Percentiles rank a stretch among this genome's conserved stretches.
phyloP scores from a whole-genome alignment of 1,140 invertebrate species.

The Macrosteles quadrilineatus region DNA sequence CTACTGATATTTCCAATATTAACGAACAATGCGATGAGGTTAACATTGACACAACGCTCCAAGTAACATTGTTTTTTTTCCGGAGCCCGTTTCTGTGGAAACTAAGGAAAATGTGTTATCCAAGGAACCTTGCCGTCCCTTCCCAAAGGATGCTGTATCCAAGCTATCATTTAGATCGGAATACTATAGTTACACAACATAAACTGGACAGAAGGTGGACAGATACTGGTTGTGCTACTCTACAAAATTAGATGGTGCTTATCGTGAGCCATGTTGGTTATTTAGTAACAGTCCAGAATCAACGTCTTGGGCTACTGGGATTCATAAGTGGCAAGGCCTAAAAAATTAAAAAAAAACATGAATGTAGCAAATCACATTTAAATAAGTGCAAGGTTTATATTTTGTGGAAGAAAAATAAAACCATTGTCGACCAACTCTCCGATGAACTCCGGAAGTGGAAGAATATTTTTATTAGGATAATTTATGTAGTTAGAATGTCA shows the following conservation, averaged over 20 bases:
- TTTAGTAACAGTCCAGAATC: neutral
- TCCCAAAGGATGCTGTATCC: too few relatives aligned
- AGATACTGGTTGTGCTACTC: slow-evolving; percentile 4
- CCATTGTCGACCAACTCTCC: neutral
- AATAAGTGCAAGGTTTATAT: neutral
- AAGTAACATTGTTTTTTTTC: too few relatives aligned
- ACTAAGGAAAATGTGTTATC: too few relatives aligned
- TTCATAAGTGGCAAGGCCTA: neutral
- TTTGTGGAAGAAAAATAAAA: neutral
- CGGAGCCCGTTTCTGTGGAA: too few relatives aligned
- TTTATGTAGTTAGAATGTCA: neutral
- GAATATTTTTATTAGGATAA: neutral
- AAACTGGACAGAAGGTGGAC: neutral
- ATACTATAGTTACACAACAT: neutral
- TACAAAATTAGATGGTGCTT: neutral
- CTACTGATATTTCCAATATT: too few relatives aligned
- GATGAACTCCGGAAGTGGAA: neutral
- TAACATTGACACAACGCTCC: too few relatives aligned
- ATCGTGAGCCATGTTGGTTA: slow-evolving; percentile 12
- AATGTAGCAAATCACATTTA: too few relatives aligned
- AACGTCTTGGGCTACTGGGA: neutral
- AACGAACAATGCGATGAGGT: too few relatives aligned
- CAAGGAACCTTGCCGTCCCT: too few relatives aligned
- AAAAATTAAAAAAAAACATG: neutral
- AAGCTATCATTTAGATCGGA: too few relatives aligned